phyloP scores from a whole-genome alignment of 2,888 invertebrate species.

The Aporophyla nigra region DNA sequence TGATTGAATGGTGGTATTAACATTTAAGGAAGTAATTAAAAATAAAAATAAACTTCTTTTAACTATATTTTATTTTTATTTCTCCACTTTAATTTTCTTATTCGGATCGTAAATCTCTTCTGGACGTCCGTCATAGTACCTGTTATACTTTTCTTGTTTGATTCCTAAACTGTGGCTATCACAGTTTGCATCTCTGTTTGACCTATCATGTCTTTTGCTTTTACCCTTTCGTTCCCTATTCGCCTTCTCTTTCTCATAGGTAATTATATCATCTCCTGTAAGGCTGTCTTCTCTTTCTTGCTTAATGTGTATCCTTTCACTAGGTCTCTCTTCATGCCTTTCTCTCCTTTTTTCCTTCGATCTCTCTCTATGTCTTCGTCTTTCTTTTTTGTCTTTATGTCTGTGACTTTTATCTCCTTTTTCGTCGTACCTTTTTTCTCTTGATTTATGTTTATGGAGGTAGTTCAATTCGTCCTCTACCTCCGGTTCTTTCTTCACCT shows the following conservation, averaged over 20 bases:
- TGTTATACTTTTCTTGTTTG: slow-evolving; percentile 39
- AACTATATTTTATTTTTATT: slow-evolving; percentile 27
- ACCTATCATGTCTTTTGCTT: slow-evolving; percentile 11
- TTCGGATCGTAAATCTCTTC: slow-evolving; percentile 46
- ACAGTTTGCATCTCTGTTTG: slow-evolving; percentile 10
- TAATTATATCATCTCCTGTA: slow-evolving; percentile 2
- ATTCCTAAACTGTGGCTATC: slow-evolving; percentile 6
- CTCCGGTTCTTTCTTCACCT: slow-evolving; percentile 1
- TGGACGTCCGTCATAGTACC: slow-evolving; percentile 29
- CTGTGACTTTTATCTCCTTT: slow-evolving; percentile 25
- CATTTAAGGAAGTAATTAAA: neutral
- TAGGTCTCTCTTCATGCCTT: slow-evolving; percentile 19
- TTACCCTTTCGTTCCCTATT: slow-evolving; percentile 9
- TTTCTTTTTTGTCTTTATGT: slow-evolving; percentile 40
- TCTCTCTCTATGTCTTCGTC: slow-evolving; percentile 35
- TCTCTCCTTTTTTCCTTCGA: slow-evolving; percentile 38
- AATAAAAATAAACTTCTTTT: neutral
- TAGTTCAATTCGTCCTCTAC: neutral
- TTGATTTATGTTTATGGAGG: slow-evolving; percentile 1
- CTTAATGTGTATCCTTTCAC: slow-evolving; percentile 21
- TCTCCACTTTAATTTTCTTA: slow-evolving; percentile 47
- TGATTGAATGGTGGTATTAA: neutral
- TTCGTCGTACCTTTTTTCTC: slow-evolving; percentile 17
- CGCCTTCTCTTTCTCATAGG: neutral
- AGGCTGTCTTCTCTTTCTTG: slow-evolving; percentile 32